Evolutionary conservation across 2,888 invertebrate species (phyloP), one percentile per base, ranked within the genome.

Genomic region (Drosophila meridiana): DNA sequence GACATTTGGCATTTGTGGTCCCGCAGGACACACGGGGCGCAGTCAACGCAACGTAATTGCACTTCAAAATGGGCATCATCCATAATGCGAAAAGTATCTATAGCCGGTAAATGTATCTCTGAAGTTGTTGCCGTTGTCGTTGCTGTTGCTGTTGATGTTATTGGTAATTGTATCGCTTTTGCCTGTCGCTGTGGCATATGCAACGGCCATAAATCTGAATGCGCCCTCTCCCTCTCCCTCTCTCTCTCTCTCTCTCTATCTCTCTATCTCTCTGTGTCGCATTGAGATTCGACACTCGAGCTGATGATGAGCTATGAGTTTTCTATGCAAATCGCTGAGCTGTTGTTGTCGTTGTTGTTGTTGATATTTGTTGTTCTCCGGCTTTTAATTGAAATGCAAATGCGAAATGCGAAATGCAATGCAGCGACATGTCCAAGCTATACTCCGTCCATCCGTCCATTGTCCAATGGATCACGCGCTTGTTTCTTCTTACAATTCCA

Each of bases 261-360:
- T 11, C 13, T n/a, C 34, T 1, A 2, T 3, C 36, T 11, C 13
- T 32, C 28, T 43, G n/a, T 43, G 63, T 52, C 47, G 70, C 76
- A 60, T 79, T 53, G 80, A 70, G 80, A 84, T 84, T 87, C 85
- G 89, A 86, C 85, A 87, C 87, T 74, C 71, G 73, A 70, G 26
- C 70, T 80, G 86, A 85, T 89, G 86, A 88, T 87, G 90, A 87
- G 86, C 90, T 85, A 89, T 85, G 84, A 79, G 81, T 69, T 87
- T 89, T 87, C 78, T 85, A 89, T 89, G 88, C 78, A 89, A 86
- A 86, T 87, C 59, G 45, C 36, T 45, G 59, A 43, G 50, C 57
- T 43, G 53, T 26, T 42, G 14, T 26, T 40, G 28, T 26, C 43
- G 56, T 20, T 38, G 14, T 28, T 47, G 55, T 28, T 38, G 13